A percentile compares a stretch with the other conserved stretches of the same genome.
These are phyloP conservation scores for Drosophila peninsularis DNA, from an alignment of 2,888 invertebrate species.

Conservation along the genomic window DNA sequence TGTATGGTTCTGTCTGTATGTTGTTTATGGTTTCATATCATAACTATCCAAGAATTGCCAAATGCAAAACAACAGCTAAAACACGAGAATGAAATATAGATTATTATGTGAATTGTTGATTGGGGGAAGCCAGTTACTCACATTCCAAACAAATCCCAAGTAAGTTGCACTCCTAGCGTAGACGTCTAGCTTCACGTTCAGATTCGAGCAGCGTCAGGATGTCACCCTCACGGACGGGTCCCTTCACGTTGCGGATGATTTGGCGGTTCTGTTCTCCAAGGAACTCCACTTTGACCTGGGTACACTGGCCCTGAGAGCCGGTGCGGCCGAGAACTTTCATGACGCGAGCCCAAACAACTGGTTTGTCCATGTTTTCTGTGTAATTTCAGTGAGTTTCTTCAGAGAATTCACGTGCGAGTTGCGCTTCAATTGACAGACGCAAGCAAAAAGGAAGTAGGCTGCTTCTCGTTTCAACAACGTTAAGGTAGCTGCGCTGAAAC, in stretches of 20 bases:
- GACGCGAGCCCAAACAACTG: slow-evolving; percentile 95
- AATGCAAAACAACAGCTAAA: slow-evolving; percentile 26
- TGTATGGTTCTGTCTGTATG: slow-evolving; percentile 20
- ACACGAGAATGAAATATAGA: background rate
- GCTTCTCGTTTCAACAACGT: slow-evolving; percentile 33
- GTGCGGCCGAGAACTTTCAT: slow-evolving; percentile 99
- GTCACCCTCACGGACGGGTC: slow-evolving; percentile 99
- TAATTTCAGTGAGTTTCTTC: slow-evolving; percentile 33
- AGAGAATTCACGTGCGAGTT: slow-evolving; percentile 65
- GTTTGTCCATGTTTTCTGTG: slow-evolving; percentile 89
- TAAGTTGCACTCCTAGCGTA: slow-evolving; percentile 86
- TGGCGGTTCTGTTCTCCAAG: slow-evolving; percentile 98
- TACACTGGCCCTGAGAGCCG: slow-evolving; percentile 99
- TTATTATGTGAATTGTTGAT: background rate
- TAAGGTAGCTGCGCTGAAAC: slow-evolving; percentile 55
- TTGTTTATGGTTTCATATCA: slow-evolving; percentile 89
- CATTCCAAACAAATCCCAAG: slow-evolving; percentile 38
- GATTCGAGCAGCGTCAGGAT: slow-evolving; percentile 99
- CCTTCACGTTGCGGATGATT: slow-evolving; percentile 99
- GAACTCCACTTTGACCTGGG: slow-evolving; percentile 99
- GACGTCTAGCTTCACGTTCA: slow-evolving; percentile 99
- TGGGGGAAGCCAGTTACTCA: slow-evolving; percentile 10
- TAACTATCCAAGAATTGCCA: slow-evolving; percentile 3
- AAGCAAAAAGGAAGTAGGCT: slow-evolving; percentile 80
- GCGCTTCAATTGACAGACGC: slow-evolving; percentile 79